Conservation (phyloP, 2,888 invertebrate genomes). For the Pyrrhia umbra region DNA sequence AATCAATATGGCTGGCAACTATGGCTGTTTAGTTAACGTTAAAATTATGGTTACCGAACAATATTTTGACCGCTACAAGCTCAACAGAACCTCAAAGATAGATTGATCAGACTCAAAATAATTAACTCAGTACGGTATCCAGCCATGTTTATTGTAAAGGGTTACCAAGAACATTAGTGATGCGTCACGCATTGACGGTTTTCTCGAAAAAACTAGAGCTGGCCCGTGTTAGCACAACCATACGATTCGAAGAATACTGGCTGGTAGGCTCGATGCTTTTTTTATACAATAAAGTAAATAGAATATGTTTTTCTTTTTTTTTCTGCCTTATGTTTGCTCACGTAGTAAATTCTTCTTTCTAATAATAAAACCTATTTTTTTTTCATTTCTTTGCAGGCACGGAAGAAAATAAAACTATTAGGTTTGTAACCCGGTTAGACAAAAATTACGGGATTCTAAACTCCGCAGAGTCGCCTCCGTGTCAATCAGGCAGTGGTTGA, state of each 20-base stretch:
- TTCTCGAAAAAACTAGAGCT: constrained; percentile 38
- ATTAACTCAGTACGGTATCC: constrained; percentile 12
- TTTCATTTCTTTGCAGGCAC: too few relatives aligned
- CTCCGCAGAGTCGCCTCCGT: too few relatives aligned
- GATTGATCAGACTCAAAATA: background rate
- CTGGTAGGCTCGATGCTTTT: background rate
- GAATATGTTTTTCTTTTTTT: background rate
- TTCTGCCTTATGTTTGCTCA: background rate
- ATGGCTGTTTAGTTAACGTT: too few relatives aligned
- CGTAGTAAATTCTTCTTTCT: background rate
- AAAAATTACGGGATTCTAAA: too few relatives aligned
- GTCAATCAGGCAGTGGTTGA: too few relatives aligned
- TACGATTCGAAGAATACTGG: constrained; percentile 34
- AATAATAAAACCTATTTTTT: background rate
- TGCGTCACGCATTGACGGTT: constrained; percentile 27
- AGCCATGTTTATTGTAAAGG: constrained; percentile 32
- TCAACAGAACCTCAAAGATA: background rate
- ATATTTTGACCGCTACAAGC: too few relatives aligned
- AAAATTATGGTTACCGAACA: too few relatives aligned
- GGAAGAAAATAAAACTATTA: too few relatives aligned
- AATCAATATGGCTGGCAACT: too few relatives aligned
- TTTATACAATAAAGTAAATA: constrained; percentile 14
- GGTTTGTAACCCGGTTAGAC: too few relatives aligned
- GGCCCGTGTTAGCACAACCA: constrained; percentile 12
- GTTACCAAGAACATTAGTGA: constrained; percentile 33